A percentile compares a stretch with the other conserved stretches of the same genome.
Conservation (phyloP, 2,797 vertebrate genomes). For the Cossypha heuglini region DNA sequence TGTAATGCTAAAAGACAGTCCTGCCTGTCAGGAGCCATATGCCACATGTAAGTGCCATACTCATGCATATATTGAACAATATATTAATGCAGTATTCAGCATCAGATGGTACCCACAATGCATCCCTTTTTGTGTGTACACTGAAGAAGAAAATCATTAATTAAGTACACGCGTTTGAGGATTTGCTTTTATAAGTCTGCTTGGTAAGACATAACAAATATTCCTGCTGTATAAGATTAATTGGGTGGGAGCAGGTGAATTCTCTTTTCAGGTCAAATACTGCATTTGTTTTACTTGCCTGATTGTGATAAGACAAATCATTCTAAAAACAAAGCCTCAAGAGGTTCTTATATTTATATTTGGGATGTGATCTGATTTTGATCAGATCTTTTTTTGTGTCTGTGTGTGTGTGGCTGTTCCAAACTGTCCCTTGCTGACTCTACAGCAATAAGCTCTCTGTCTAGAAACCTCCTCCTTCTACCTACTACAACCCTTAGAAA, state of each 20-base stretch:
- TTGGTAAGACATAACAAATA: background rate
- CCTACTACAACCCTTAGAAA: conserved; percentile 29
- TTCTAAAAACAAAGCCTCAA: background rate
- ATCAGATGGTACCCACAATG: background rate
- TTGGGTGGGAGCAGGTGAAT: background rate
- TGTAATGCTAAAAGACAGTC: background rate
- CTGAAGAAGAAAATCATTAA: background rate
- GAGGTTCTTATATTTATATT: background rate
- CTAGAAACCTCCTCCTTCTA: conserved; percentile 46
- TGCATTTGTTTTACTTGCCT: background rate
- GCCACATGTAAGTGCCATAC: background rate
- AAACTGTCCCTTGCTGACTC: background rate
- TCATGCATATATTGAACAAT: background rate
- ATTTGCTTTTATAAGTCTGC: background rate
- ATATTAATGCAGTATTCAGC: background rate
- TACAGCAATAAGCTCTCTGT: conserved; percentile 54
- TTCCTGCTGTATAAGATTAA: background rate
- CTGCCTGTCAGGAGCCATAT: background rate
- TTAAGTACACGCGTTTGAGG: background rate
- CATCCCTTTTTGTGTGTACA: background rate
- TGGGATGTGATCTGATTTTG: background rate
- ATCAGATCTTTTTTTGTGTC: background rate
- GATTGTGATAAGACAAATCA: background rate
- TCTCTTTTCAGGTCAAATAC: background rate
- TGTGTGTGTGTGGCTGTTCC: background rate